phyloP scores from a whole-genome alignment of 2,797 vertebrate genomes.

The Peromyscus melanophrys region DNA sequence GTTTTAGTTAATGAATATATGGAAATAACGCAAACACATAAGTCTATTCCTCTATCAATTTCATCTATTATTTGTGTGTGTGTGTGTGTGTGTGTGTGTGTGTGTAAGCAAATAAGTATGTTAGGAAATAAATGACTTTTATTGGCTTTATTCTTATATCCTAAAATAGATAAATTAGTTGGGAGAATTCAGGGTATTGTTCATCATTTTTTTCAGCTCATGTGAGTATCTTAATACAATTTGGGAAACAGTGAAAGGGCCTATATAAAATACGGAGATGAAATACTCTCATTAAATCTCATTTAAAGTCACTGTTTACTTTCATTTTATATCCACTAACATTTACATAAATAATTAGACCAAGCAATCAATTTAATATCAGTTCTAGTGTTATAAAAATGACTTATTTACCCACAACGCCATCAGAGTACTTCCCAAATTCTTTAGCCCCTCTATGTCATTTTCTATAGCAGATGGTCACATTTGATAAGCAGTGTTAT shows the following conservation, averaged over 20 bases:
- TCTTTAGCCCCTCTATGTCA: conserved; percentile 38
- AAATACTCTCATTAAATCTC: conserved; percentile 69
- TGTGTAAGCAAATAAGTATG: background rate
- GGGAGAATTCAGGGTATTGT: background rate
- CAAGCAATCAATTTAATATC: conserved; percentile 36
- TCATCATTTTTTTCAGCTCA: conserved; percentile 5
- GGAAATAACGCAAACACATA: background rate
- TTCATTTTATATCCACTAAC: conserved; percentile 71
- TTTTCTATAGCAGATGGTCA: conserved; percentile 69
- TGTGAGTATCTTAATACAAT: background rate
- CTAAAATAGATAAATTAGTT: background rate
- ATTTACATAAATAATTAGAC: conserved; percentile 74
- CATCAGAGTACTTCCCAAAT: conserved; percentile 38
- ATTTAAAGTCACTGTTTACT: conserved; percentile 73
- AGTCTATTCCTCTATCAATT: background rate
- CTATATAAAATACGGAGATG: conserved; percentile 49
- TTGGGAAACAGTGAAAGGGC: conserved; percentile 3
- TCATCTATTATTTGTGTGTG: background rate
- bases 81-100: background rate
- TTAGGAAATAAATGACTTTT: background rate
- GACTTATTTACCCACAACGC: background rate
- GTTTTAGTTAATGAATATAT: background rate
- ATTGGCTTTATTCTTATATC: background rate
- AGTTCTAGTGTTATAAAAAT: conserved; percentile 66
- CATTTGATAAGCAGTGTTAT: conserved; percentile 33